Conservation (phyloP, 2,113 vertebrate species). For the Hyperopisus bebe region DNA sequence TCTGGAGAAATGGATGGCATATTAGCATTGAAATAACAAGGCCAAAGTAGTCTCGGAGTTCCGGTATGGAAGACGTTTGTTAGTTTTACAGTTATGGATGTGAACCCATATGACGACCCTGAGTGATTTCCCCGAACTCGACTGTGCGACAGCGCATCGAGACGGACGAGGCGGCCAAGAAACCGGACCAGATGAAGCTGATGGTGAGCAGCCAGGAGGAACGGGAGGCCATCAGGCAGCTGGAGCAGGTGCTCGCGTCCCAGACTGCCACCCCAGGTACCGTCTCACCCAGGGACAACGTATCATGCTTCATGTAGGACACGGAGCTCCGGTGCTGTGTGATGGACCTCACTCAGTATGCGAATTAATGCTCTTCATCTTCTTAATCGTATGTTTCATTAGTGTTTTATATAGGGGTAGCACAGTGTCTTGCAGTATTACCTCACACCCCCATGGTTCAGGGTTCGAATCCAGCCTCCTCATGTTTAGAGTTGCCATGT, state of each 20-base stretch:
- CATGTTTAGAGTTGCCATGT: neutral
- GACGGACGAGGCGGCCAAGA: constrained; percentile 84
- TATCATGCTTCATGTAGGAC: neutral
- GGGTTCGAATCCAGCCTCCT: neutral
- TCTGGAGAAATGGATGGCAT: neutral
- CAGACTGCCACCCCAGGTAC: constrained; percentile 70
- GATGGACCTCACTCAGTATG: neutral
- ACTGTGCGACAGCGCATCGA: constrained; percentile 72
- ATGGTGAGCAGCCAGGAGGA: constrained; percentile 88
- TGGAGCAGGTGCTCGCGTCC: constrained; percentile 71
- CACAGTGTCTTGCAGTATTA: neutral
- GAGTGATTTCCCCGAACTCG: neutral
- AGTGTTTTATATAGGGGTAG: neutral
- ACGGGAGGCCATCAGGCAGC: constrained; percentile 75
- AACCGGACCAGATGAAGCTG: constrained; percentile 76
- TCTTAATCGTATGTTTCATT: neutral
- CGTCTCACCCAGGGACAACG: neutral
- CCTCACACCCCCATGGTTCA: neutral
- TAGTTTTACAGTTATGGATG: neutral
- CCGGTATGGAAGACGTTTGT: neutral
- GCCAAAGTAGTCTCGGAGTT: neutral
- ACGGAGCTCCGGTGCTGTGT: neutral
- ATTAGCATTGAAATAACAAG: neutral
- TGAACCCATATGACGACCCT: neutral
- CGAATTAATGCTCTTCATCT: neutral